phyloP scores from a whole-genome alignment of 2,113 vertebrate genomes.

The Leptodactylus fuscus region DNA sequence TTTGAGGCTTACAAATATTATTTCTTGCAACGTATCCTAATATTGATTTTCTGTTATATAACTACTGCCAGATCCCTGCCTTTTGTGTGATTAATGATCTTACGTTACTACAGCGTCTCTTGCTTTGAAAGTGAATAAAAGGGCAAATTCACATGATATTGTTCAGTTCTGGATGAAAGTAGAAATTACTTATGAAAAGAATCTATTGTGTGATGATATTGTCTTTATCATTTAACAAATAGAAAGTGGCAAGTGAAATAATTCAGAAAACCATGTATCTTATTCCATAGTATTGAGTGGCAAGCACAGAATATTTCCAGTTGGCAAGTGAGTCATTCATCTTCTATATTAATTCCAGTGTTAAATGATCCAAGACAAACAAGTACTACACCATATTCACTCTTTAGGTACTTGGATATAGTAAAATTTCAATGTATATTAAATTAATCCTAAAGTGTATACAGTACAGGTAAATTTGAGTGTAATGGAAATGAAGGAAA shows the following conservation, averaged over 20 bases:
- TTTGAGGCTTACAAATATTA: background rate
- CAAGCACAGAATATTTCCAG: too few relatives aligned
- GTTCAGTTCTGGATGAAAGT: background rate
- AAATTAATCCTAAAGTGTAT: too few relatives aligned
- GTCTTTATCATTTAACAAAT: background rate
- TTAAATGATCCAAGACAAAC: too few relatives aligned
- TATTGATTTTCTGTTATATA: constrained; percentile 16
- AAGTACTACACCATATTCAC: too few relatives aligned
- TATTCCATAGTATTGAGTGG: too few relatives aligned
- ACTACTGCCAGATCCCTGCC: background rate
- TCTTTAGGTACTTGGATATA: too few relatives aligned
- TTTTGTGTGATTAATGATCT: constrained; percentile 11
- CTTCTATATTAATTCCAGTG: too few relatives aligned
- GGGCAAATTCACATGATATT: background rate
- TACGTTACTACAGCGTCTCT: background rate
- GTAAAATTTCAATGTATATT: too few relatives aligned
- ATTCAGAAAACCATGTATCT: background rate
- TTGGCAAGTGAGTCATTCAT: too few relatives aligned
- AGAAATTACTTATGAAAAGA: background rate
- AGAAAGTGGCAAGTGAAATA: background rate
- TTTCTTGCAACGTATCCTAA: background rate
- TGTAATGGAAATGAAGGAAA: too few relatives aligned
- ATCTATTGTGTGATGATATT: background rate
- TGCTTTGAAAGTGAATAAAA: background rate
- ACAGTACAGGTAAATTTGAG: too few relatives aligned